Evolutionary conservation across 2,113 vertebrate species (phyloP).

Genomic region (Hemiscyllium ocellatum): DNA sequence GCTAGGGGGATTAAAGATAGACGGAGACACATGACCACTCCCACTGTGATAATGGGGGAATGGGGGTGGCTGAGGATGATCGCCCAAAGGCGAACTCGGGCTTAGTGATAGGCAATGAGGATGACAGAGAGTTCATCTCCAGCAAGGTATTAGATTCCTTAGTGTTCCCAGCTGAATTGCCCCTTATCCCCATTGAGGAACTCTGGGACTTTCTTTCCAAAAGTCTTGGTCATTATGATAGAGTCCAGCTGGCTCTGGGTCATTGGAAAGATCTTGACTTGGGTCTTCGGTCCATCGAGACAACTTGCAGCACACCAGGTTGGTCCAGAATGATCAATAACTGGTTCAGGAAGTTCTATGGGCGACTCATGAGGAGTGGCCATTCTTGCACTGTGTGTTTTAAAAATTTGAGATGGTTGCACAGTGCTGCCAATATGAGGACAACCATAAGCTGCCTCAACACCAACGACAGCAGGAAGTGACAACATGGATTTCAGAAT

Average conservation of each 20-base stretch:
- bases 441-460: neutral
- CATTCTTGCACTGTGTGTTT: no score
- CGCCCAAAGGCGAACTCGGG: neutral
- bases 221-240: neutral
- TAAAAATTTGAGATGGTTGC: neutral
- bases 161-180: neutral
- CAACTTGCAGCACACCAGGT: no score
- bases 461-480: neutral
- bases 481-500: neutral
- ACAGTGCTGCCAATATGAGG: neutral
- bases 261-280: neutral
- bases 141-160: neutral
- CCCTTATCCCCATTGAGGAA: neutral
- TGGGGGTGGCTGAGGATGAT: neutral
- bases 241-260: neutral
- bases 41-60: neutral
- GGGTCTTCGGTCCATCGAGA: neutral
- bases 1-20: no score
- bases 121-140: neutral
- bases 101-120: neutral
- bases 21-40: no score
- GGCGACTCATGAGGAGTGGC: neutral
- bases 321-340: neutral
- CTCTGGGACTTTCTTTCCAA: neutral
- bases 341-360: neutral